Evolutionary conservation across 2,113 vertebrate genomes (phyloP).

Genomic region (Pristiophorus japonicus): DNA sequence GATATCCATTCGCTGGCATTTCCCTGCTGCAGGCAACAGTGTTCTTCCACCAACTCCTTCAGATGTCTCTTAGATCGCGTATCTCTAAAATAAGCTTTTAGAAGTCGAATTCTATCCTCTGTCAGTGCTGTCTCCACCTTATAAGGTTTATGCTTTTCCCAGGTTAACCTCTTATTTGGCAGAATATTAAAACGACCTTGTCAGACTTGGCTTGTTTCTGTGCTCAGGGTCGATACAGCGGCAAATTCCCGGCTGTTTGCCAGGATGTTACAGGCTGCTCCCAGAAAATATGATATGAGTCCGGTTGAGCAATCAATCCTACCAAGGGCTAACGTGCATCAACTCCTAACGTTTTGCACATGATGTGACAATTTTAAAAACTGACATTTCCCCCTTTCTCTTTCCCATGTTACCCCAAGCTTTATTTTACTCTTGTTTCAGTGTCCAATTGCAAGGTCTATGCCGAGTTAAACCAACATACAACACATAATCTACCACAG

Average conservation of each 20-base stretch:
- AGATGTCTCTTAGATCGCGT: not conserved
- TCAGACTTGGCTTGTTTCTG: not conserved
- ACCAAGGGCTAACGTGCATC: not conserved
- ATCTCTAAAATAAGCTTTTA: not conserved
- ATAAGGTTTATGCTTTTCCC: not conserved
- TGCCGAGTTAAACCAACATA: not conserved
- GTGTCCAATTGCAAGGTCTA: not conserved
- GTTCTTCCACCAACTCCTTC: not conserved
- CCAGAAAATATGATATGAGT: not conserved
- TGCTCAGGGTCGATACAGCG: not conserved
- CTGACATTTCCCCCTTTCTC: too few relatives aligned
- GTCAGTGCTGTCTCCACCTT: not conserved
- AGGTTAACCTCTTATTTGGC: not conserved
- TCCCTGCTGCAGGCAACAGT: too few relatives aligned
- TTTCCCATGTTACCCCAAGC: not conserved
- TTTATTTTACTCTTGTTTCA: not conserved
- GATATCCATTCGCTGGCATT: not conserved
- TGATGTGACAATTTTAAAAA: not conserved
- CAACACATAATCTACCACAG: not conserved
- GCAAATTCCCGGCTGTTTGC: not conserved
- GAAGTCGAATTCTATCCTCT: not conserved
- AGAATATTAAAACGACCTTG: not conserved
- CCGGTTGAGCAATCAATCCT: not conserved
- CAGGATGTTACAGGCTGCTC: not conserved
- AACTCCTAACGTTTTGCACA: not conserved